phyloP scores from a whole-genome alignment of 1,140 invertebrate species.

The Neoseiulus cucumeris region DNA sequence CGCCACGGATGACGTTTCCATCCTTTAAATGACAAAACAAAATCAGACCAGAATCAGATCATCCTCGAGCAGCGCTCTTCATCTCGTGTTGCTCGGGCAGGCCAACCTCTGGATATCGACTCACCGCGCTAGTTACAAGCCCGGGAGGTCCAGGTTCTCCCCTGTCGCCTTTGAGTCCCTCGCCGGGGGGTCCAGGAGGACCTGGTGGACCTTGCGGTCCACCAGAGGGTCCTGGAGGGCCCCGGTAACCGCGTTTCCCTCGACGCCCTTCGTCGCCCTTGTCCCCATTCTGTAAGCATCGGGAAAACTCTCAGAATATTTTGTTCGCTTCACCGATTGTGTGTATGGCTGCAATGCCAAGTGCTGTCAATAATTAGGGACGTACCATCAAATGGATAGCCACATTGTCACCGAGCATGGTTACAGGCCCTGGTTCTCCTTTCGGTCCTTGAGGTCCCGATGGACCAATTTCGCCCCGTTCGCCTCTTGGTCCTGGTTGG shows the following conservation, averaged over 20 bases:
- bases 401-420: background rate
- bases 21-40: background rate
- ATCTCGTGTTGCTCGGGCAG: background rate
- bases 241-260: background rate
- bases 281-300: background rate
- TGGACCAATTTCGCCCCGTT: background rate
- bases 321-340: background rate
- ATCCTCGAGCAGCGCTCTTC: background rate
- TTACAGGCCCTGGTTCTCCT: slow-evolving; percentile 6
- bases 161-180: slow-evolving; percentile 19
- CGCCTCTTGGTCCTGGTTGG: background rate
- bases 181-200: slow-evolving; percentile 15
- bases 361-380: too few species aligned
- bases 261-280: background rate
- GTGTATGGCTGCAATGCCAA: background rate
- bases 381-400: background rate
- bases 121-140: slow-evolving; percentile 8
- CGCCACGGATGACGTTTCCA: slow-evolving; percentile 10
- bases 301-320: background rate
- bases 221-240: background rate
- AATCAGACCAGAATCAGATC: background rate
- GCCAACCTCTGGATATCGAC: slow-evolving; percentile 14
- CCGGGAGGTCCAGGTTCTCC: slow-evolving; percentile 19
- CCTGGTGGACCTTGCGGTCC: slow-evolving; percentile 16
- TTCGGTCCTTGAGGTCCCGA: background rate